Conservation (phyloP, 2,888 invertebrate genomes). For the Trichogramma evanescens region DNA sequence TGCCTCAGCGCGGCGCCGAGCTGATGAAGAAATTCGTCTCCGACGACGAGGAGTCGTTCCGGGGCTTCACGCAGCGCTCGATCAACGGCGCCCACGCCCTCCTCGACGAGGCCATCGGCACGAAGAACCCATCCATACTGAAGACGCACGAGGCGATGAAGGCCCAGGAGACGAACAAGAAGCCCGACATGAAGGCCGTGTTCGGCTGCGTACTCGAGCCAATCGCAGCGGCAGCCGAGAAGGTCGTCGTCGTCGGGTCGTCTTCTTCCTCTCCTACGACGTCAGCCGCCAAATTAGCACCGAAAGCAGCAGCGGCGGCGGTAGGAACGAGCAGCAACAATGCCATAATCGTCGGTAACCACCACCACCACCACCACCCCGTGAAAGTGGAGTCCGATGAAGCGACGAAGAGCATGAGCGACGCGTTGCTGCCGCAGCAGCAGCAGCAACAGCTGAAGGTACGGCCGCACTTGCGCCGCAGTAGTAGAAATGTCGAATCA, state of each 20-base stretch:
- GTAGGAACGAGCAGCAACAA: too few relatives aligned
- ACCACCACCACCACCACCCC: too few relatives aligned
- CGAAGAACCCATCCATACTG: slow-evolving; percentile 17
- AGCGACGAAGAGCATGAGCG: too few relatives aligned
- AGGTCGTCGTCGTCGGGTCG: slow-evolving; percentile 9
- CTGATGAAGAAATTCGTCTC: slow-evolving; percentile 44
- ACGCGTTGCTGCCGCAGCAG: too few relatives aligned
- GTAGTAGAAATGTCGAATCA: too few relatives aligned
- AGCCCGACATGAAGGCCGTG: slow-evolving; percentile 14
- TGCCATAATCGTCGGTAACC: too few relatives aligned
- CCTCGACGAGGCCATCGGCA: slow-evolving; percentile 22
- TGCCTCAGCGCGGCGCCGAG: slow-evolving; percentile 11
- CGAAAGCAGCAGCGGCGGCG: too few relatives aligned
- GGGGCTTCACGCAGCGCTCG: slow-evolving; percentile 43
- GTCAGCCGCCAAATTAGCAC: too few relatives aligned
- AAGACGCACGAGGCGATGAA: slow-evolving; percentile 4
- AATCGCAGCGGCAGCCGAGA: slow-evolving; percentile 30
- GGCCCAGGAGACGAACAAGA: slow-evolving; percentile 8
- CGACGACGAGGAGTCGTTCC: slow-evolving; percentile 50
- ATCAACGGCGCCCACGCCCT: slow-evolving; percentile 25
- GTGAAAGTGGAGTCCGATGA: too few relatives aligned
- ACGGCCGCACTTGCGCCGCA: too few relatives aligned
- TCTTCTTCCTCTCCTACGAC: too few relatives aligned
- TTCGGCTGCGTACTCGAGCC: neutral
- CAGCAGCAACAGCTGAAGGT: too few relatives aligned